Conservation (phyloP, 2,888 invertebrate species). For the Syrista parreyssii region DNA sequence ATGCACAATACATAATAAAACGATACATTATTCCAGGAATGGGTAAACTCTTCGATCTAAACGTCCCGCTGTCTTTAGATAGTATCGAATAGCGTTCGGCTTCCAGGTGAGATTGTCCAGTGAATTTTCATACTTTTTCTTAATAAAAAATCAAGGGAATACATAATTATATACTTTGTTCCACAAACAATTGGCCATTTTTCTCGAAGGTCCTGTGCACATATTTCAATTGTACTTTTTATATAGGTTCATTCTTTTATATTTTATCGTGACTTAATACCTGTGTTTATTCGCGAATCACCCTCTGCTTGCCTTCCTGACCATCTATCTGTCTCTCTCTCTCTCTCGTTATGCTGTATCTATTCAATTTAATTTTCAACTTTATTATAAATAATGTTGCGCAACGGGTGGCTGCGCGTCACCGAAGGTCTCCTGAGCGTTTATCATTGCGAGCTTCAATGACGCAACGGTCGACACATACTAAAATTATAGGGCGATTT, state of each 20-base stretch:
- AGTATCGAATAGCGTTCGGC: neutral
- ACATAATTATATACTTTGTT: neutral
- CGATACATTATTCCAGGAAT: neutral
- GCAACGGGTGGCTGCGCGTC: neutral
- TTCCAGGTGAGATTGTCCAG: neutral
- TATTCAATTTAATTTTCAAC: neutral
- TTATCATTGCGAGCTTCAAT: neutral
- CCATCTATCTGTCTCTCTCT: neutral
- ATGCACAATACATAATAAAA: neutral
- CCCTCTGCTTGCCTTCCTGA: neutral
- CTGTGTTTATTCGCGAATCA: neutral
- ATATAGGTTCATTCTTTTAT: neutral
- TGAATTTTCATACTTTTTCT: neutral
- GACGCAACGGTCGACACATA: neutral
- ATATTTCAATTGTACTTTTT: neutral
- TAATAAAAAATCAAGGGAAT: neutral
- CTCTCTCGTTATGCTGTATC: neutral
- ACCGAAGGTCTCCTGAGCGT: neutral
- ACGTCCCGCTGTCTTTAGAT: neutral
- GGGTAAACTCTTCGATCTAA: neutral
- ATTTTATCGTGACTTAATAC: neutral
- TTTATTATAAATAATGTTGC: neutral
- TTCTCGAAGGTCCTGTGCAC: neutral
- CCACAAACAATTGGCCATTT: neutral
- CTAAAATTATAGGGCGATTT: neutral